Evolutionary conservation across 2,797 vertebrate species (phyloP).

Genomic region (Bovichtus variegatus): DNA sequence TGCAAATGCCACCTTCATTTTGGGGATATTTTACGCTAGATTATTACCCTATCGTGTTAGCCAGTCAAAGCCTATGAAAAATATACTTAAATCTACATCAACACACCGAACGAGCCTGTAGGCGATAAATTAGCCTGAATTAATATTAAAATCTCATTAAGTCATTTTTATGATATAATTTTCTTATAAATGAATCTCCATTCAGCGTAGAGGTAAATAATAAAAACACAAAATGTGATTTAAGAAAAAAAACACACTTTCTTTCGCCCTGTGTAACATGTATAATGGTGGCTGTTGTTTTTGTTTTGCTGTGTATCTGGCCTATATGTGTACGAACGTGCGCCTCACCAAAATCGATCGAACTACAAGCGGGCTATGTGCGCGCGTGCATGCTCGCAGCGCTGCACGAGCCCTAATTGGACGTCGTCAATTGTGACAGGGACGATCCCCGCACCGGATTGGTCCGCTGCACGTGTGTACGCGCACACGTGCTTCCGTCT

Average conservation of each 20-base stretch:
- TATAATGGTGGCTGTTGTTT: slow-evolving; percentile 49
- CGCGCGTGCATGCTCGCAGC: slow-evolving; percentile 5
- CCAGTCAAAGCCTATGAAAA: background rate
- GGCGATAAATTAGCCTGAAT: background rate
- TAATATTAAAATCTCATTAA: background rate
- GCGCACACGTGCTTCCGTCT: slow-evolving; percentile 94
- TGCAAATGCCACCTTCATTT: background rate
- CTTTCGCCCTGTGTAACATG: background rate
- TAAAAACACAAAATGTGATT: background rate
- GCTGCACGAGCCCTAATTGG: slow-evolving; percentile 86
- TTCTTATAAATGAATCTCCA: background rate
- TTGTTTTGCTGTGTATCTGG: slow-evolving; percentile 56
- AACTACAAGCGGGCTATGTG: slow-evolving; percentile 4
- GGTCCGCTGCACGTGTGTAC: slow-evolving; percentile 88
- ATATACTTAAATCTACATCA: background rate
- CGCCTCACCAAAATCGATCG: slow-evolving; percentile 3
- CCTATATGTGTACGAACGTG: slow-evolving; percentile 43
- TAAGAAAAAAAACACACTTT: background rate
- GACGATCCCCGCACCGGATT: slow-evolving; percentile 81
- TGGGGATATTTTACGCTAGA: background rate
- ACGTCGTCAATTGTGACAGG: slow-evolving; percentile 81
- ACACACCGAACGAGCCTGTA: background rate
- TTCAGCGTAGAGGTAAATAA: too few relatives aligned
- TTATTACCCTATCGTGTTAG: background rate
- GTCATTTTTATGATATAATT: background rate